phyloP scores from a whole-genome alignment of 92 coral and sea anemone species.

The Anthopleura xanthogrammica region DNA sequence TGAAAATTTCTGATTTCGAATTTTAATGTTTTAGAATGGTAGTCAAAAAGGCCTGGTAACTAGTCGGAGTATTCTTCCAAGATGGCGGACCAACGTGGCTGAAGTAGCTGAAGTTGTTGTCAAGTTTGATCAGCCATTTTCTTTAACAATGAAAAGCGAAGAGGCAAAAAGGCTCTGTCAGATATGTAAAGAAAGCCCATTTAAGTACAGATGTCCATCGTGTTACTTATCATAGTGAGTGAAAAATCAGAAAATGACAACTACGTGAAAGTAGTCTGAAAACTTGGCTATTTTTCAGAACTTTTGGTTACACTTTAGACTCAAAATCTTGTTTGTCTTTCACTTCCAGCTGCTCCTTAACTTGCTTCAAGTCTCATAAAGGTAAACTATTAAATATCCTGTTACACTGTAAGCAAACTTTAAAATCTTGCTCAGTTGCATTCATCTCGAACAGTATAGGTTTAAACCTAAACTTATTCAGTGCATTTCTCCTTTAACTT shows the following conservation, averaged over 20 bases:
- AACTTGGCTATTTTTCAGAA: background rate
- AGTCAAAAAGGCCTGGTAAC: constrained; percentile 19
- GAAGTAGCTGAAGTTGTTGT: no score
- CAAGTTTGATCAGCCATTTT: background rate
- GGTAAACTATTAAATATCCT: constrained; percentile 33
- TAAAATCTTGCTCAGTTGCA: no score
- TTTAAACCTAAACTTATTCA: no score
- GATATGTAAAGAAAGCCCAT: constrained; percentile 56
- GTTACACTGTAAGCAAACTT: background rate
- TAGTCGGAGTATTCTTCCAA: background rate
- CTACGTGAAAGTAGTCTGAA: no score
- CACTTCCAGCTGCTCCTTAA: constrained; percentile 67
- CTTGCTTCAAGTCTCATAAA: constrained; percentile 84
- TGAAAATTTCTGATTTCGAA: background rate
- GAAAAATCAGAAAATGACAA: background rate
- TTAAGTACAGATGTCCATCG: constrained; percentile 80
- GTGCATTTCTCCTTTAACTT: no score
- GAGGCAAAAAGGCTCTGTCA: constrained; percentile 45
- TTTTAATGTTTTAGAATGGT: background rate
- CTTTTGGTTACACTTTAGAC: background rate
- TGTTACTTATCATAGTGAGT: constrained; percentile 74
- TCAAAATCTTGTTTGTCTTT: background rate
- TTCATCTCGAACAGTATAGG: no score
- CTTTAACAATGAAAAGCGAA: constrained; percentile 20
- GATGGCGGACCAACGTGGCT: background rate